Evolutionary conservation across 2,888 invertebrate genomes (phyloP), one percentile per base, ranked within the genome.

Genomic region (Tridacna crocea): DNA sequence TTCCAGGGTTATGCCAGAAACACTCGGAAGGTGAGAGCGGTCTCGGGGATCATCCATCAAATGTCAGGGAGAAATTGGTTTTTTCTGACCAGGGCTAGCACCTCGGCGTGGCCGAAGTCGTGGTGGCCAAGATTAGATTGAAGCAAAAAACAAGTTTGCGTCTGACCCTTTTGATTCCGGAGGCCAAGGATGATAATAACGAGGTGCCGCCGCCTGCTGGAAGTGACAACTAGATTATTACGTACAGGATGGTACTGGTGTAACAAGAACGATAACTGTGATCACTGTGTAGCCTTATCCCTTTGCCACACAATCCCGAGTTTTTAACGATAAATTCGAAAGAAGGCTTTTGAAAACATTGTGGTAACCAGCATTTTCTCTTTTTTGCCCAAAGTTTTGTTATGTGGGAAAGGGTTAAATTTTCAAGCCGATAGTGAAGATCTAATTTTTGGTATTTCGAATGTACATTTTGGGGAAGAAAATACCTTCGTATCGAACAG

Each of bases 1-100:
- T 70, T 70, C 70, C 22, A 36, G 47, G 70, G 70, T 70, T 70
- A 70, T 47, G 70, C 70, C 47, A 12, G 70, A 51, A 22, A 70
- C 84, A 76, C 79, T 75, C 63, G 58, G 36, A 55, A 84, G 75
- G 84, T 84, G 84, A 68, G 79, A 82, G 75, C 60, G 79, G 83
- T 70, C 79, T 48, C 77, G 61, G 60, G 51, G 73, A 77, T 79
- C 85, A 86, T 86, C 75, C 79, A 86, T 86, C 85, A 83, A 58
- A 68, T 79, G 85, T 83, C 79, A 60, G 24, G 48, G 61, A 79
- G 60, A 83, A 79, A 83, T 82, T 82, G 76, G 73, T 70, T 85
- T 82, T 76, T 82, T 65, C 73, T 80, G 85, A 76, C 77, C 83
- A 51, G 65, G 63, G 72, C 55, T 78, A 74, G 76, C 80, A 78